Conservation (phyloP, 2,888 invertebrate species). For the Baccha elongata region DNA sequence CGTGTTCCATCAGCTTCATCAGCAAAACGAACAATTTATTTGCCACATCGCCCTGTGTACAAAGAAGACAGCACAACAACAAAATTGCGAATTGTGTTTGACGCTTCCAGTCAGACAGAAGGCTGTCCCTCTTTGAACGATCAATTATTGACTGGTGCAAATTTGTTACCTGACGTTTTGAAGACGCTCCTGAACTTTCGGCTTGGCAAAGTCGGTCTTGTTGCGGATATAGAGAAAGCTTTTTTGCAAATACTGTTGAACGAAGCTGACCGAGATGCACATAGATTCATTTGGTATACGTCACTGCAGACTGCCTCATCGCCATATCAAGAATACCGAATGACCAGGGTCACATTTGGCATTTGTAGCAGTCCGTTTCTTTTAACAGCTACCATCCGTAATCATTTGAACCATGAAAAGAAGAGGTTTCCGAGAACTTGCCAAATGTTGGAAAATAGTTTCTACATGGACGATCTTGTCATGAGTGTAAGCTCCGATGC, state of each 20-base stretch:
- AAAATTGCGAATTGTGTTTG: slow-evolving; percentile 33
- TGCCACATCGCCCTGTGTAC: slow-evolving; percentile 29
- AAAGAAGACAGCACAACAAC: slow-evolving; percentile 29
- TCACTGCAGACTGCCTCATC: not conserved
- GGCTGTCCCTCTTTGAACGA: slow-evolving; percentile 8
- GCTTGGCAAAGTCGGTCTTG: slow-evolving; percentile 2
- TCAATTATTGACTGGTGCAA: slow-evolving; percentile 29
- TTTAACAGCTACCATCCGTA: slow-evolving; percentile 8
- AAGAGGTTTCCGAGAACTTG: slow-evolving; percentile 15
- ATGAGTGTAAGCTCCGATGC: slow-evolving; percentile 16
- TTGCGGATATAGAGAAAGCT: slow-evolving; percentile 19
- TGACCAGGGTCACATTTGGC: slow-evolving; percentile 36
- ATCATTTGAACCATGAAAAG: slow-evolving; percentile 2
- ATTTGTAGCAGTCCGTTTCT: slow-evolving; percentile 19
- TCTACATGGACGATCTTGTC: slow-evolving; percentile 38
- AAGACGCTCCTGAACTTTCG: slow-evolving; percentile 33
- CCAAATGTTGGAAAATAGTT: slow-evolving; percentile 10
- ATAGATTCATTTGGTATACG: slow-evolving; percentile 26
- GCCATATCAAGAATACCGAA: slow-evolving; percentile 18
- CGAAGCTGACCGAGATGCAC: slow-evolving; percentile 18
- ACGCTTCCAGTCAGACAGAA: slow-evolving; percentile 28
- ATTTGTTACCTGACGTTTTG: slow-evolving; percentile 39
- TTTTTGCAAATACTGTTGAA: slow-evolving; percentile 10
- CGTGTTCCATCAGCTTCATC: slow-evolving; percentile 17
- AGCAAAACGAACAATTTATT: slow-evolving; percentile 12